Percentiles rank a stretch among this genome's conserved stretches.
Evolutionary conservation across 2,797 vertebrate genomes (phyloP).

Genomic region (Trematomus bernacchii): DNA sequence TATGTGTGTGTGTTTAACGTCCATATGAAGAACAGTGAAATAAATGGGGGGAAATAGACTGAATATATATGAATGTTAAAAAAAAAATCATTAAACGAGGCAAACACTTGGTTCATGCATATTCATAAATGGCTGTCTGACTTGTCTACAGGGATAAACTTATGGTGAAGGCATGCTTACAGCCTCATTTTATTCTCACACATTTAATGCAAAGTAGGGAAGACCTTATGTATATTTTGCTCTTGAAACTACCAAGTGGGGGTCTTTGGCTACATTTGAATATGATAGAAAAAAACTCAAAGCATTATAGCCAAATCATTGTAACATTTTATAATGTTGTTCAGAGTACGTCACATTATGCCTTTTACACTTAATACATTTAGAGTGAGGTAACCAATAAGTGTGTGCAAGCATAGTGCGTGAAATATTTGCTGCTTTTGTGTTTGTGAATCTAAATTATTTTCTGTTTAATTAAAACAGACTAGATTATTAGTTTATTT

Average conservation of each 20-base stretch:
- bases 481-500: constrained; percentile 41
- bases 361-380: constrained; percentile 15
- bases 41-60: constrained; percentile 54
- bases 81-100: constrained; percentile 79
- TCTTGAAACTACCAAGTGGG: constrained; percentile 32
- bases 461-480: constrained; percentile 53
- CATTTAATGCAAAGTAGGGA: constrained; percentile 71
- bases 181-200: constrained; percentile 41
- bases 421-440: constrained; percentile 33
- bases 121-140: constrained; percentile 73
- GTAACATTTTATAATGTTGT: background rate
- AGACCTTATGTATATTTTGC: constrained; percentile 52
- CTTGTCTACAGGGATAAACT: constrained; percentile 71
- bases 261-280: constrained; percentile 25
- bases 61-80: constrained; percentile 73
- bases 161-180: constrained; percentile 55
- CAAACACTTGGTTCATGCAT: constrained; percentile 69
- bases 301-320: constrained; percentile 21
- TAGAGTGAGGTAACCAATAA: constrained; percentile 12
- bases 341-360: constrained; percentile 21
- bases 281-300: constrained; percentile 8
- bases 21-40: constrained; percentile 56
- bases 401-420: constrained; percentile 5
- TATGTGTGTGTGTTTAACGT: constrained; percentile 51
- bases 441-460: constrained; percentile 34